A percentile compares a stretch with the other conserved stretches of the same genome.
phyloP scores from a whole-genome alignment of 2,113 vertebrate species.

The Rhombomys opimus region DNA sequence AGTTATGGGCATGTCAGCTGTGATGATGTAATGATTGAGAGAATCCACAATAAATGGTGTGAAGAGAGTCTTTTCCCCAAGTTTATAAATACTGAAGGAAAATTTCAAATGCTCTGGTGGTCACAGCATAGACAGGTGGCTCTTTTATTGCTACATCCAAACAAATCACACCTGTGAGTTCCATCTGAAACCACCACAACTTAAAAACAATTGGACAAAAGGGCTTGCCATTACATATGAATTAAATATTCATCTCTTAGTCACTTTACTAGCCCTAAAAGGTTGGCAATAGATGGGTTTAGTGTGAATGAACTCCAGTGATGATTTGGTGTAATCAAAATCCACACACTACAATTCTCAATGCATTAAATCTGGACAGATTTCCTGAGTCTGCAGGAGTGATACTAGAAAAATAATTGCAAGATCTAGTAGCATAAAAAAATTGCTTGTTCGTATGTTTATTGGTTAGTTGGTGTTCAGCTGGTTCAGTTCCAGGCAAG shows the following conservation, averaged over 20 bases:
- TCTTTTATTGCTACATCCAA: not conserved
- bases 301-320: not conserved
- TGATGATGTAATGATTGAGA: constrained; percentile 18
- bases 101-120: not conserved
- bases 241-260: constrained; percentile 40
- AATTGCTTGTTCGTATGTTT: not conserved
- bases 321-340: not conserved
- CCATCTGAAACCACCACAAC: not conserved
- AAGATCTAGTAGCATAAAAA: not conserved
- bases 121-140: constrained; percentile 4
- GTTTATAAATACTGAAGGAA: constrained; percentile 46
- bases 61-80: not conserved
- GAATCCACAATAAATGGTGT: constrained; percentile 29
- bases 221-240: not conserved
- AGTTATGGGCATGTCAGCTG: constrained; percentile 33
- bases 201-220: constrained; percentile 31
- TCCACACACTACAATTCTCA: not conserved
- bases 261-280: constrained; percentile 14
- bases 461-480: not conserved
- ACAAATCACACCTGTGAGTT: constrained; percentile 31
- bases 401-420: not conserved
- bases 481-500: not conserved
- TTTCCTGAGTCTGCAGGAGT: not conserved
- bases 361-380: not conserved
- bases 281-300: not conserved